phyloP scores from a whole-genome alignment of 2,888 invertebrate species.

The Epinotia demarniana region DNA sequence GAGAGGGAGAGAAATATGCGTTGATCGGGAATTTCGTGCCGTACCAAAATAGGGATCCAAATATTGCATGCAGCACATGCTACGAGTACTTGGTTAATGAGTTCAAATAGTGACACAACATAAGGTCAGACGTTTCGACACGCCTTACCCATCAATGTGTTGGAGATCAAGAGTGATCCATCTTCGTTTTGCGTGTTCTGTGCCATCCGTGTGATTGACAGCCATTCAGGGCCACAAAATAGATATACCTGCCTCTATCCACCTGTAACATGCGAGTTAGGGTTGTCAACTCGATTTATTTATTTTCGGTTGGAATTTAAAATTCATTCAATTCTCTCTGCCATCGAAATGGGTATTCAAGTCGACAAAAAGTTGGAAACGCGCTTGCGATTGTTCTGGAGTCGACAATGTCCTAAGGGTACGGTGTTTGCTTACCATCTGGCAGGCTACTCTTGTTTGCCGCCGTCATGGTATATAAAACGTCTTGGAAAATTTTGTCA shows the following conservation, averaged over 20 bases:
- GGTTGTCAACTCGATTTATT: slow-evolving; percentile 4
- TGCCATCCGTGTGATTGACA: slow-evolving; percentile 32
- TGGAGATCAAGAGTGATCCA: slow-evolving; percentile 21
- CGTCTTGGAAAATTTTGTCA: too few species aligned
- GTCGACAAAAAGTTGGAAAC: too few species aligned
- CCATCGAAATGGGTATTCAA: too few species aligned
- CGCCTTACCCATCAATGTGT: slow-evolving; percentile 21
- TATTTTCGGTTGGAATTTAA: background rate
- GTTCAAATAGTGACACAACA: background rate
- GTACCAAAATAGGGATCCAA: too few species aligned
- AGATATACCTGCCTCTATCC: background rate
- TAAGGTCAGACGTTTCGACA: slow-evolving; percentile 14
- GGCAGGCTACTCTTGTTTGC: too few species aligned
- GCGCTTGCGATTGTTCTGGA: too few species aligned
- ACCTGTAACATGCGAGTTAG: slow-evolving; percentile 9
- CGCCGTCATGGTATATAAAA: too few species aligned
- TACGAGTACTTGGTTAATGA: background rate
- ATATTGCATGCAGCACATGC: background rate
- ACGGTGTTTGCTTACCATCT: too few species aligned
- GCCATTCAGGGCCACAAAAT: slow-evolving; percentile 8
- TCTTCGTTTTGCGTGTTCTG: slow-evolving; percentile 27
- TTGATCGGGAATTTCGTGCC: too few species aligned
- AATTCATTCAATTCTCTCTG: too few species aligned
- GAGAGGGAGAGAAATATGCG: too few species aligned
- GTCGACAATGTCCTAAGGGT: too few species aligned